Base-by-base conservation (phyloP, 2,797 vertebrate species). In the Ctenochaetus hawaiiensis region DNA sequence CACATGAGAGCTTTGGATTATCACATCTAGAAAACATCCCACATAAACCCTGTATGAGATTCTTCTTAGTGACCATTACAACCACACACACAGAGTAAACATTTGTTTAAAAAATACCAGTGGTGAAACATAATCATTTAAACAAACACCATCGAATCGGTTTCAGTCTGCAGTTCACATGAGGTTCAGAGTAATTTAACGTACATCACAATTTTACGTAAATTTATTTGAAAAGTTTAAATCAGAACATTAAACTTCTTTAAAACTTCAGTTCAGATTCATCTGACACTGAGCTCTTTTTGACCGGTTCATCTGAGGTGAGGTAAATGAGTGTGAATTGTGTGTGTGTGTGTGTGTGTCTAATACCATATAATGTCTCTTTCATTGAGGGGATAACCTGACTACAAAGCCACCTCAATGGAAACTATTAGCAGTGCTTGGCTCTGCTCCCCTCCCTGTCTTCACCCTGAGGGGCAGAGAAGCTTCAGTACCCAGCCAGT, bases 301-400 rank as follows among this genome's bases (percentile, higher is more conserved):
- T 37, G 26, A 63, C 23, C 12, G 17, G 54, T 59, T 69, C 18
- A 49, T 65, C 54, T 41, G 52, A 77, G 75, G 80, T 74, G 26
- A 73, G 4, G 45, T 41, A 16, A 66, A 10, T 23, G 37, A 11
- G 37, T 51, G 45, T 67, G 45, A 68, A 65, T 56, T 62, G 53
- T 72, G 75, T 45, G 49, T 67, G 53, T 72, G 75, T 45, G 49
- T 67, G 62, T 53, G 34, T 60, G 67, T 41, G 56, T 23, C 82
- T 87, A 75, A 87, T 78, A 54, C 73, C 72, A 77, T 45, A 95
- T 92, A 95, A 94, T 94, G 92, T 91, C 86, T 82, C 94, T 93
- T 95, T 95, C 91, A 95, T 80, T 78, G 80, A 82, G 77, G 83
- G 92, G 90, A 94, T 95, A 92, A 94, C 91, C 66, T 49, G 69